These are phyloP conservation scores for Lordiphosa stackelbergi DNA, from an alignment of 1,140 invertebrate species.

Conservation along the genomic window DNA sequence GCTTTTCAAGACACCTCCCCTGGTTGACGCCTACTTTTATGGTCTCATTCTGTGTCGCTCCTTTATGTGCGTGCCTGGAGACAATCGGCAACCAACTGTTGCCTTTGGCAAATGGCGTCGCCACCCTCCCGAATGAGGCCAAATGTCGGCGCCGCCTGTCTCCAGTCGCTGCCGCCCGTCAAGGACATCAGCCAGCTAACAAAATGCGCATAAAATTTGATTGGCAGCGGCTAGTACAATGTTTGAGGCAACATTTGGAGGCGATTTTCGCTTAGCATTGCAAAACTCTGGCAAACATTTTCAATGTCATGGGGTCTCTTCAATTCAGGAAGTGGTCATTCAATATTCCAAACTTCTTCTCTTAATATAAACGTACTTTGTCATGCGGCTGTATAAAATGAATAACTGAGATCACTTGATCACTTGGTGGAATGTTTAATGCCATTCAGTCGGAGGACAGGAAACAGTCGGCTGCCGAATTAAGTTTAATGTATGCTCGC, in stretches of 20 bases:
- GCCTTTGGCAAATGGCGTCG: conserved; percentile 28
- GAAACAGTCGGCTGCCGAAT: conserved; percentile 27
- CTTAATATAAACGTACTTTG: conserved; percentile 24
- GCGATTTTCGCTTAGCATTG: conserved; percentile 28
- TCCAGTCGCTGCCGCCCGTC: conserved; percentile 32
- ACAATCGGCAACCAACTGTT: conserved; percentile 47
- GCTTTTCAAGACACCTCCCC: no score
- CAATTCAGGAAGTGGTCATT: conserved; percentile 42
- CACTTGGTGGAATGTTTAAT: conserved; percentile 34
- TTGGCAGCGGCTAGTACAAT: conserved; percentile 14
- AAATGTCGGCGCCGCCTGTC: conserved; percentile 44
- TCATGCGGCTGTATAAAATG: conserved; percentile 31
- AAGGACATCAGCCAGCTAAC: conserved; percentile 34
- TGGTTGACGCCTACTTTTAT: no score
- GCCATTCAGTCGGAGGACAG: conserved; percentile 33
- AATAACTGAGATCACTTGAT: conserved; percentile 27
- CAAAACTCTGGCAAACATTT: conserved; percentile 51
- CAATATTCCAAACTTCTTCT: conserved; percentile 11
- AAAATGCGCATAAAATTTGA: conserved; percentile 49
- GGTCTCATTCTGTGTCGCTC: no score
- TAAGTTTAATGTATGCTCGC: conserved; percentile 45
- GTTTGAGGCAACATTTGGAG: conserved; percentile 23
- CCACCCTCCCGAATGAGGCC: conserved; percentile 14
- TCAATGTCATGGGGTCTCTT: conserved; percentile 34
- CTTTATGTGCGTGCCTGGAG: conserved; percentile 36